These are phyloP conservation scores for Hydropotes inermis DNA, from an alignment of 2,113 vertebrate species.

Conservation along the genomic window DNA sequence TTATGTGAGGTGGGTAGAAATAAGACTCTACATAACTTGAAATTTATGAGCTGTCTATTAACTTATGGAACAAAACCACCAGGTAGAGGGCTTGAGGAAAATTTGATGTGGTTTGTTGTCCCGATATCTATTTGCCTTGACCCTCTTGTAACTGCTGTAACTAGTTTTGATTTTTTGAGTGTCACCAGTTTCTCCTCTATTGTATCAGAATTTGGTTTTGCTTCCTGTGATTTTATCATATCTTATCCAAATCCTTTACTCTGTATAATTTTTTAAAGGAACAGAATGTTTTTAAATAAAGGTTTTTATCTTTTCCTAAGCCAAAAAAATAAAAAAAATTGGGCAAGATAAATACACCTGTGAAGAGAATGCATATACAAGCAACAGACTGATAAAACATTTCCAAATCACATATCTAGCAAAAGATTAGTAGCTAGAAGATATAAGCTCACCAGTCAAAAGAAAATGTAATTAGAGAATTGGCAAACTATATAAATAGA, in stretches of 20 bases:
- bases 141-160: neutral
- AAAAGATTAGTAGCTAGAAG: neutral
- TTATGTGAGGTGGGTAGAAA: neutral
- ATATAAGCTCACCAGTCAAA: neutral
- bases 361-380: neutral
- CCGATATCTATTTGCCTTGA: neutral
- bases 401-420: neutral
- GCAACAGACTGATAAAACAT: neutral
- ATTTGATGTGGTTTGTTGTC: neutral
- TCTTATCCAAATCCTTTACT: slow-evolving; percentile 45
- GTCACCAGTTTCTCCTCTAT: slow-evolving; percentile 12
- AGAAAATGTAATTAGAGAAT: neutral
- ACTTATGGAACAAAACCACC: neutral
- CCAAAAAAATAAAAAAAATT: neutral
- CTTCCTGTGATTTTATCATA: slow-evolving; percentile 34
- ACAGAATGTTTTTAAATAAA: slow-evolving; percentile 60
- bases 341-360: neutral
- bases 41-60: neutral
- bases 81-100: neutral
- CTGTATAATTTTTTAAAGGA: slow-evolving; percentile 45
- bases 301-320: slow-evolving; percentile 56
- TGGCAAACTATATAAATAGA: neutral
- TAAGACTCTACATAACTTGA: neutral
- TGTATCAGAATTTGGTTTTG: slow-evolving; percentile 47
- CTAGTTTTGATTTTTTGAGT: neutral